These are phyloP conservation scores for Ptychodera flava DNA, from an alignment of 35 echinoderm and acorn worm species.

Conservation along the genomic window DNA sequence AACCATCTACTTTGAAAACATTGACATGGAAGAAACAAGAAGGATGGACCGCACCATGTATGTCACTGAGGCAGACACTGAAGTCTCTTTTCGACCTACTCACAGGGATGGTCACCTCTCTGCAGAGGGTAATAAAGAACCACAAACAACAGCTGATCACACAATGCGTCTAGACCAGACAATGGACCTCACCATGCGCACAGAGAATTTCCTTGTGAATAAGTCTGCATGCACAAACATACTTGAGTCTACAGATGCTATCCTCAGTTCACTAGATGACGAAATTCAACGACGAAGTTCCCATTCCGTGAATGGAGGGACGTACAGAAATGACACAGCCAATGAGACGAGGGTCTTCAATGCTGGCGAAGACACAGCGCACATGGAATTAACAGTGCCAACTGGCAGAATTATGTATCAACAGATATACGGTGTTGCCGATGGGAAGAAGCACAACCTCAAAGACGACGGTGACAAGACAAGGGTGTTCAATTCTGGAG, in stretches of 20 bases:
- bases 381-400: background rate
- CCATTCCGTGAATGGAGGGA: too few species aligned
- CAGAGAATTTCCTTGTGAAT: background rate
- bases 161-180: background rate
- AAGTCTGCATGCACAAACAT: background rate
- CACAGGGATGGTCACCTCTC: too few species aligned
- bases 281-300: too few species aligned
- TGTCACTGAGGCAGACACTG: too few species aligned
- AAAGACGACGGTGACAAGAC: background rate
- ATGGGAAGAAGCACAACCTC: too few species aligned
- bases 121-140: too few species aligned
- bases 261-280: background rate
- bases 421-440: too few species aligned
- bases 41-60: too few species aligned
- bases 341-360: too few species aligned
- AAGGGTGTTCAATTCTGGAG: background rate
- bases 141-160: background rate
- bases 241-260: background rate
- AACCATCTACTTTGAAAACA: background rate
- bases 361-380: background rate
- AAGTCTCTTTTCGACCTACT: too few species aligned
- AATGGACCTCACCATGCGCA: background rate
- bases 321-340: too few species aligned
- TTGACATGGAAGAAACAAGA: background rate
- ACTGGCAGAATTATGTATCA: background rate